Percentiles rank a stretch among this genome's conserved stretches.
phyloP scores from a whole-genome alignment of 2,797 vertebrate species.

The Lutra lutra region DNA sequence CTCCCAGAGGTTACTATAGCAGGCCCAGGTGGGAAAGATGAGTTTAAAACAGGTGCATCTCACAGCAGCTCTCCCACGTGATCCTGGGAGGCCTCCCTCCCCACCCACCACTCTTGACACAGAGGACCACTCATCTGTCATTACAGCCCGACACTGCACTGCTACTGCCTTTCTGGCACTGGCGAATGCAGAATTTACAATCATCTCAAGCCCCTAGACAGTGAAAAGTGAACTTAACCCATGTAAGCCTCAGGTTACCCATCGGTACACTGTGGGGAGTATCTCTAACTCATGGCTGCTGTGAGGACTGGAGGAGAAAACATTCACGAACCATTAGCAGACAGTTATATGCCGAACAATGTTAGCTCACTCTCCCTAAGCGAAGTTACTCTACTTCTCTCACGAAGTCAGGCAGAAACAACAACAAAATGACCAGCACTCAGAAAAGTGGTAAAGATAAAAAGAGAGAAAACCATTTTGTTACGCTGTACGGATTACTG shows the following conservation, averaged over 20 bases:
- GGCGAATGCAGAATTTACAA: neutral
- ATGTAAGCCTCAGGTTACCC: neutral
- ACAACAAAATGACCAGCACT: neutral
- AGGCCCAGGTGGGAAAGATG: neutral
- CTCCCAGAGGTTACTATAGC: too few species aligned
- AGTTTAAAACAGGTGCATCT: neutral
- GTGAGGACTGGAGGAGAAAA: neutral
- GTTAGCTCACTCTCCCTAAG: neutral
- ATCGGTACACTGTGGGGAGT: neutral
- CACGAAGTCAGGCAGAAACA: neutral
- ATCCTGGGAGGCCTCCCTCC: neutral
- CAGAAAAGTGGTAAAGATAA: neutral
- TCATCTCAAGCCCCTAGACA: too few species aligned
- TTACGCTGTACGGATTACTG: neutral
- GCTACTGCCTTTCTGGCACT: neutral
- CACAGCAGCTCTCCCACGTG: neutral
- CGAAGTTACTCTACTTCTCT: neutral
- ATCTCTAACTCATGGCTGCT: neutral
- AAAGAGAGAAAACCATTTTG: neutral
- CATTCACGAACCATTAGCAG: neutral
- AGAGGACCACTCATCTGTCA: neutral
- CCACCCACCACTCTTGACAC: neutral
- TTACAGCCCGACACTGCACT: neutral
- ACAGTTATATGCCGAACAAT: neutral
- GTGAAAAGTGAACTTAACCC: neutral